phyloP scores from a whole-genome alignment of 1,140 invertebrate species.

The Amphibalanus amphitrite region DNA sequence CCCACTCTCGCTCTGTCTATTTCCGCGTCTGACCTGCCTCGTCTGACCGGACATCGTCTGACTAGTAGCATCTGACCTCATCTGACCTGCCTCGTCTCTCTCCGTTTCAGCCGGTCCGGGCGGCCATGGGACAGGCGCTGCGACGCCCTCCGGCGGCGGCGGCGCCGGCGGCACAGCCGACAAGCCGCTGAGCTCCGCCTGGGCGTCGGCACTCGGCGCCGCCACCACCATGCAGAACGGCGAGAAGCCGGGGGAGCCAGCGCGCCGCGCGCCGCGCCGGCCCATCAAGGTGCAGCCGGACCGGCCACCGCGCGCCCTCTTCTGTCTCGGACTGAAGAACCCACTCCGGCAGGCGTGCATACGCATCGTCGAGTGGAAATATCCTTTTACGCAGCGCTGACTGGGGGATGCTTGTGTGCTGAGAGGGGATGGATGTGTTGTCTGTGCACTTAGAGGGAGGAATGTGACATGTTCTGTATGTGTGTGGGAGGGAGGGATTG shows the following conservation, averaged over 20 bases:
- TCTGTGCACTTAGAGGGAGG: too few species aligned
- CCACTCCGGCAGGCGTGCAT: conserved; percentile 89
- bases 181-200: neutral
- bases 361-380: conserved; percentile 97
- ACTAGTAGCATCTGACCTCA: too few species aligned
- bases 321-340: conserved; percentile 84
- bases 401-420: too few species aligned
- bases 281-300: conserved; percentile 53
- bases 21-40: too few species aligned
- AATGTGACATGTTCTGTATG: too few species aligned
- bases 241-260: neutral
- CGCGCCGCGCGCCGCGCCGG: conserved; percentile 35
- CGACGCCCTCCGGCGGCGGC: too few species aligned
- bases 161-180: neutral
- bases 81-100: neutral
- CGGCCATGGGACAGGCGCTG: neutral
- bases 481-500: too few species aligned
- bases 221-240: neutral
- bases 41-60: too few species aligned
- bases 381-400: conserved; percentile 56
- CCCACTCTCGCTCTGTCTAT: too few species aligned
- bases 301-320: conserved; percentile 71
- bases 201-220: neutral
- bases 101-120: neutral
- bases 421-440: too few species aligned